These are phyloP conservation scores for Drosophila ercepeae DNA, from an alignment of 1,140 invertebrate genomes.

Conservation along the genomic window DNA sequence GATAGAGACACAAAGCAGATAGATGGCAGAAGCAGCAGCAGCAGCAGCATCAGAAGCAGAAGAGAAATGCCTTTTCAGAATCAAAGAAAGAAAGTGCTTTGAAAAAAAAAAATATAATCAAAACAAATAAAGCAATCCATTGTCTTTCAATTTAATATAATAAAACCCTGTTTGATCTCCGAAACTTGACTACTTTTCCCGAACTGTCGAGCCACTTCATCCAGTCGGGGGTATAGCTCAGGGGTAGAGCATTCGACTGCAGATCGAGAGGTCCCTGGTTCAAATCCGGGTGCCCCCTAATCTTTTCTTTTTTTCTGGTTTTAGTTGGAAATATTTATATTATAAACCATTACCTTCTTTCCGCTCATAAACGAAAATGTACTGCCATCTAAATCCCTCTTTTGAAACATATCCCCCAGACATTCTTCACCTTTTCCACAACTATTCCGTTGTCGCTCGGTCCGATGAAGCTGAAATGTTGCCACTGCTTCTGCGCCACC, in stretches of 20 bases:
- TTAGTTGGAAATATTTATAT: background rate
- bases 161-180: no score
- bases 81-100: background rate
- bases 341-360: constrained; percentile 2
- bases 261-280: constrained; percentile 97
- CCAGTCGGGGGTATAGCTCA: constrained; percentile 91
- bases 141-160: background rate
- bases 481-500: constrained; percentile 41
- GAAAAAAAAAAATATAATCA: background rate
- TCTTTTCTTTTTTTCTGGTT: background rate
- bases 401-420: constrained; percentile 10
- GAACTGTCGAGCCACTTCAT: background rate
- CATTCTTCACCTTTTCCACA: constrained; percentile 30
- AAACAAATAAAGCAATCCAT: background rate
- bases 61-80: constrained; percentile 1
- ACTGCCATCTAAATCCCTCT: background rate
- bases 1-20: constrained; percentile 26
- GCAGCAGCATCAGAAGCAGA: no score
- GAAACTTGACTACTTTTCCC: background rate
- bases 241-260: constrained; percentile 96
- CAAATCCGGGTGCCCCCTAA: constrained; percentile 91
- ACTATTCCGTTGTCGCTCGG: constrained; percentile 9
- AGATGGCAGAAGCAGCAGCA: constrained; percentile 7
- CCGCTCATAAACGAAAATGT: background rate
- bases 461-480: constrained; percentile 46